Percentiles rank a stretch among this genome's conserved stretches.
phyloP scores from a whole-genome alignment of 2,888 invertebrate species.

The Drosophila borealis region DNA sequence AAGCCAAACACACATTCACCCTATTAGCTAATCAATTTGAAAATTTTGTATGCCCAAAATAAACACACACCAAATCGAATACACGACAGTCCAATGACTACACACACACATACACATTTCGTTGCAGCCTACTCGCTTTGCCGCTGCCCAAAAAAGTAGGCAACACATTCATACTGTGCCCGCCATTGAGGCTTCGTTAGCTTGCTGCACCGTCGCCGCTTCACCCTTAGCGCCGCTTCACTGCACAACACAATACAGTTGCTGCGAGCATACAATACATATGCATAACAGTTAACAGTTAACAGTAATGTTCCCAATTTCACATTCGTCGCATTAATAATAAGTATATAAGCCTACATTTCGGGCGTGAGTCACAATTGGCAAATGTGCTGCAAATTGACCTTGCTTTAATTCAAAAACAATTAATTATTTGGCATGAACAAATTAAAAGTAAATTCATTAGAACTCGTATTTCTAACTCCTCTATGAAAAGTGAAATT shows the following conservation, averaged over 20 bases:
- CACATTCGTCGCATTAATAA: not conserved
- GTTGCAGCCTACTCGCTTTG: constrained; percentile 26
- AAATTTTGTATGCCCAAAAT: constrained; percentile 35
- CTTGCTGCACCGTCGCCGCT: constrained; percentile 44
- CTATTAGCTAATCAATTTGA: constrained; percentile 20
- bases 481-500: not conserved
- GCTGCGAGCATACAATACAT: constrained; percentile 3
- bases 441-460: too few relatives aligned
- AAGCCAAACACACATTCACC: constrained; percentile 52
- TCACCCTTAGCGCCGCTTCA: constrained; percentile 32
- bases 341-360: too few relatives aligned
- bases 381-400: too few relatives aligned
- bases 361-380: too few relatives aligned
- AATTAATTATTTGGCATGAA: too few relatives aligned
- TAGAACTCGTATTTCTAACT: too few relatives aligned
- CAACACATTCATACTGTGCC: constrained; percentile 31
- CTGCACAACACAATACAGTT: constrained; percentile 39
- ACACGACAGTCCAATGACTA: constrained; percentile 14
- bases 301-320: constrained; percentile 13
- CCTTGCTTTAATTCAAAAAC: too few relatives aligned
- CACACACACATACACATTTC: constrained; percentile 9
- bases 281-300: not conserved
- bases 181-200: constrained; percentile 34
- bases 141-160: constrained; percentile 34
- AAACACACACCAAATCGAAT: constrained; percentile 20